Evolutionary conservation across 1,140 invertebrate genomes (phyloP), one percentile per base, ranked within the genome.

Genomic region (Trachymyrmex cornetzi): DNA sequence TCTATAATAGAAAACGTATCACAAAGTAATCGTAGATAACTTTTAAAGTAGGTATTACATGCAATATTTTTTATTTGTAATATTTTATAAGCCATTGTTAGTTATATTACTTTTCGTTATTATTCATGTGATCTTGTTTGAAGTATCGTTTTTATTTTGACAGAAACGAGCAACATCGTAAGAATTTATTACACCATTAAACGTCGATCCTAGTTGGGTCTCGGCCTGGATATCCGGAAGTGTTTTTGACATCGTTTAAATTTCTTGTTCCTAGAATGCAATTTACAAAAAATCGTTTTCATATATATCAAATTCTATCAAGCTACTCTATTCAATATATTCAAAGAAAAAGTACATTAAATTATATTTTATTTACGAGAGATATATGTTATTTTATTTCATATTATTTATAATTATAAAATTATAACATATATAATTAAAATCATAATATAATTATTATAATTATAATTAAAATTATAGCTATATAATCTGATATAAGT

Each of bases 131-230:
- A 72, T 44, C 44, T 86, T 66, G 16, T n/a, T 63, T 69, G 16
- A 84, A 63, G 27, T 53, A 11, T 53, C n/a, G n/a, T 59, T 44
- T 1, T 12, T 22, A 5, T 44, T 34, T 63, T 50, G n/a, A 44
- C 79, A 87, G 66, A 59, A 89, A 82, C 50, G 66, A 90, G 57
- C 72, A 55, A 66, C 69, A 71, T 80, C 44, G 38, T 57, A 63
- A 61, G 34, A 87, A 79, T 89, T 87, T 89, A 89, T 79, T 57
- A 69, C 59, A 27, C 77, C 64, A 67, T 89, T 90, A 90, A 89
- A 34, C 57, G 66, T 84, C 59, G 30, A 66, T 50, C 24, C 9
- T 38, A 30, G 30, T 14, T 80, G 30, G 2, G n/a, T 53, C n/a
- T 24, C 14, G 27, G 30, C 22, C 9, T 69, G 30, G 12, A 80